These are phyloP conservation scores for Anguilla megastoma DNA, from an alignment of 2,797 vertebrate genomes.

Conservation along the genomic window DNA sequence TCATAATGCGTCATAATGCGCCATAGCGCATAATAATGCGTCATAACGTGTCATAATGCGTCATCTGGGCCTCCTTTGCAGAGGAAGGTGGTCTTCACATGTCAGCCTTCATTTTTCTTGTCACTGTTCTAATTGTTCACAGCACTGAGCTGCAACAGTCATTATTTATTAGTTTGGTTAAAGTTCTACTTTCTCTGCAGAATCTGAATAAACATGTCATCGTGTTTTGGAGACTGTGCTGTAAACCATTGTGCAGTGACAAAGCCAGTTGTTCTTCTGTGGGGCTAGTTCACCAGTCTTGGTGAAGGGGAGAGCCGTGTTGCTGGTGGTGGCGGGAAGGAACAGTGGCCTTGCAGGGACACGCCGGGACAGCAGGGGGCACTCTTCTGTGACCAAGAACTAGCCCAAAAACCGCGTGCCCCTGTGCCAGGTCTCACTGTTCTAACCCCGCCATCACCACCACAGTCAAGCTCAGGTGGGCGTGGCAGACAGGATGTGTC, in stretches of 20 bases:
- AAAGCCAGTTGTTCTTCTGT: conserved; percentile 4
- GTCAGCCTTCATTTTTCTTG: background rate
- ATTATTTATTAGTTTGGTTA: conserved; percentile 11
- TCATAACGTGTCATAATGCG: background rate
- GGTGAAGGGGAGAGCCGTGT: background rate
- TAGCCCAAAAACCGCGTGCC: background rate
- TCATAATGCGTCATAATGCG: background rate
- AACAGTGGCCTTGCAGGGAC: background rate
- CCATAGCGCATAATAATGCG: too few species aligned
- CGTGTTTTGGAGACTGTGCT: background rate
- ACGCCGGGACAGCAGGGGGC: background rate
- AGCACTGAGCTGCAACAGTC: background rate
- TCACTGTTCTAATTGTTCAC: background rate
- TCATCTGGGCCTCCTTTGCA: background rate
- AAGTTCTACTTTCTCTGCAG: background rate
- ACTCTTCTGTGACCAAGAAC: background rate
- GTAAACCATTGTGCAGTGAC: conserved; percentile 32
- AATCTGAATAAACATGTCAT: background rate
- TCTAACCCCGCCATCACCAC: background rate
- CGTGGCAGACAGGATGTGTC: background rate
- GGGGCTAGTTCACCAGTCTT: background rate
- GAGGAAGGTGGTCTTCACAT: background rate
- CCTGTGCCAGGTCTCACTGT: background rate
- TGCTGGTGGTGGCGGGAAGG: background rate
- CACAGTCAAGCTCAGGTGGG: background rate